phyloP scores from a whole-genome alignment of 2,113 vertebrate genomes.

The Herpetotheres cachinnans region DNA sequence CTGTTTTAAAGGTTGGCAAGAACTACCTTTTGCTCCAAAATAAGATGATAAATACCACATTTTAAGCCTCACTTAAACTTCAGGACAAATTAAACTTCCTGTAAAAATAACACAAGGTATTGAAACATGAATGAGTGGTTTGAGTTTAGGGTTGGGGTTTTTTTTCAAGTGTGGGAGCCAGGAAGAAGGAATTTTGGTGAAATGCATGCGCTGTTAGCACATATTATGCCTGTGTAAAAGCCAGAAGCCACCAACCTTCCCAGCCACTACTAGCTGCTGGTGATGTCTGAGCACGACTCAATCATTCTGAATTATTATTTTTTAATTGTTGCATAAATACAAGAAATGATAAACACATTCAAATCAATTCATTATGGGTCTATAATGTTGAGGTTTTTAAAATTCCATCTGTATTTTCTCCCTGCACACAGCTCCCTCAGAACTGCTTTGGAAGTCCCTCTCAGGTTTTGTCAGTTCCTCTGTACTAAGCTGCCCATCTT shows the following conservation, averaged over 20 bases:
- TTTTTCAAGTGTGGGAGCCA: not conserved
- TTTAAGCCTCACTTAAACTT: not conserved
- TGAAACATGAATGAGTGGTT: not conserved
- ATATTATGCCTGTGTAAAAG: not conserved
- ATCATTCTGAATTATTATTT: not conserved
- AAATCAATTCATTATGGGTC: not conserved
- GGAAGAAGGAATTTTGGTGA: not conserved
- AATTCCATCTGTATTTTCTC: not conserved
- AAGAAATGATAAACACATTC: not conserved
- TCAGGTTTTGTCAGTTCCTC: not conserved
- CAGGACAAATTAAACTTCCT: not conserved
- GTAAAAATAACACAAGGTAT: not conserved
- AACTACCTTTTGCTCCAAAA: not conserved
- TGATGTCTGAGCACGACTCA: not conserved
- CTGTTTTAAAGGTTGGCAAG: not conserved
- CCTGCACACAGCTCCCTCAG: not conserved
- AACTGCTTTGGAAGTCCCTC: not conserved
- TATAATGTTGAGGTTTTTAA: rapidly evolving
- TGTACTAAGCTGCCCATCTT: not conserved
- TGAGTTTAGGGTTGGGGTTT: not conserved
- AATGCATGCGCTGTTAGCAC: not conserved
- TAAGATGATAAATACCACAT: not conserved
- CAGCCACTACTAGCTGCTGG: not conserved
- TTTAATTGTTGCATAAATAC: not conserved
- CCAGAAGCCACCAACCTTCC: not conserved